Base-by-base conservation (phyloP, 2,113 vertebrate genomes). In the Athene noctua region DNA sequence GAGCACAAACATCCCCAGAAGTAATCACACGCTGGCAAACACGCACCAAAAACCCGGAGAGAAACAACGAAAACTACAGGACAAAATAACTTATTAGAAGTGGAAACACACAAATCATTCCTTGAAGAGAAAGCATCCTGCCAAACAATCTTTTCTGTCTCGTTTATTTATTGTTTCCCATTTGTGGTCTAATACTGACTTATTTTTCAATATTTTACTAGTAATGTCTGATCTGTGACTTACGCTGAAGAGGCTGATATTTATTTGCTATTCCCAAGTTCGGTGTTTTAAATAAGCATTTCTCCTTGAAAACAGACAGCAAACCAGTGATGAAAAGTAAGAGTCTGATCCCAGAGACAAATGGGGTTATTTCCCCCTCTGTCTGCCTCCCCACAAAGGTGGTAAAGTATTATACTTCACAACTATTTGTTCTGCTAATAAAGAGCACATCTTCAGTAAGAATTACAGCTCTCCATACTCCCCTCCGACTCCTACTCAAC, bases 221-320 rank as follows among this genome's bases (percentile, higher is more conserved):
- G 72, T 47, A 94, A 71, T 8, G 22, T 34, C 88, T 94, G 67
- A 85, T 73, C 59, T 82, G 86, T 93, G 80, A 88, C 67, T 88
- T 13, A 47, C 2, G 34, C 66, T 55, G 54, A 57, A 67, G 32
- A 44, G 57, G 81, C 52, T 68, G 79, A 19, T 51, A 87, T 65
- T 97, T 93, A 78, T 91, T 82, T 90, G 85, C 83, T 66, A 20
- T 54, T 87, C 51, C 72, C 89, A 61, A 80, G 40, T 73, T 86
- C 1, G 1, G 40, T n/a, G 58, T 55, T 96, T 94, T 93, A 88
- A 91, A 85, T 38, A 54, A 90, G 29, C 61, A 74, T 38, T 86
- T 94, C 92, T 95, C 49, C 90, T 81, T 51, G 65, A 81, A 72
- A 91, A 86, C 66, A 94, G 93, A 80, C 93, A 93, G 63, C 72